Evolutionary conservation across 2,113 vertebrate species (phyloP).

Genomic region (Tapirus terrestris): DNA sequence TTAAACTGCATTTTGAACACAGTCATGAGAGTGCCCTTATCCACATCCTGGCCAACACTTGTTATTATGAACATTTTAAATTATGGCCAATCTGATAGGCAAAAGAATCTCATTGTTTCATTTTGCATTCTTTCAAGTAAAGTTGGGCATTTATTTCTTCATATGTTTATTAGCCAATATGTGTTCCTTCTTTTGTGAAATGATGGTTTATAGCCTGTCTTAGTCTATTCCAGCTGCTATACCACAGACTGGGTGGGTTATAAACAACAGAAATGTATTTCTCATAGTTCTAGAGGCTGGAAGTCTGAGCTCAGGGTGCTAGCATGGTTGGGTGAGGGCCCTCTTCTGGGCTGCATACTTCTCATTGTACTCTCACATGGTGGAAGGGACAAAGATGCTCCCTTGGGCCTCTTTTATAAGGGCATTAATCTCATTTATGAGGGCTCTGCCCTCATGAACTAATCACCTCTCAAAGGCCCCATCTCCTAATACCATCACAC

Average conservation of each 20-base stretch:
- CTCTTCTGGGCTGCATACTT: neutral
- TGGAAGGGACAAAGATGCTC: neutral
- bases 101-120: neutral
- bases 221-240: neutral
- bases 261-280: neutral
- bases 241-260: neutral
- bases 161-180: neutral
- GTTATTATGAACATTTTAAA: neutral
- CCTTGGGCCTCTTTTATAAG: no score
- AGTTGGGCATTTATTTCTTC: neutral
- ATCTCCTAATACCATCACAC: no score
- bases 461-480: neutral
- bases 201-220: neutral
- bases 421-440: no score
- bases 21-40: neutral
- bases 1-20: neutral
- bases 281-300: neutral
- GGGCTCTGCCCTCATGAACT: no score
- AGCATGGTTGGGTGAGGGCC: neutral
- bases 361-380: neutral
- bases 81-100: neutral
- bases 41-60: neutral
- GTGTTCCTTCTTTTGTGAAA: neutral
- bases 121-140: neutral
- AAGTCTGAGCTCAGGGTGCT: neutral